Evolutionary conservation across 1,140 invertebrate species (phyloP).

Genomic region (Rhagoletis pomonella): DNA sequence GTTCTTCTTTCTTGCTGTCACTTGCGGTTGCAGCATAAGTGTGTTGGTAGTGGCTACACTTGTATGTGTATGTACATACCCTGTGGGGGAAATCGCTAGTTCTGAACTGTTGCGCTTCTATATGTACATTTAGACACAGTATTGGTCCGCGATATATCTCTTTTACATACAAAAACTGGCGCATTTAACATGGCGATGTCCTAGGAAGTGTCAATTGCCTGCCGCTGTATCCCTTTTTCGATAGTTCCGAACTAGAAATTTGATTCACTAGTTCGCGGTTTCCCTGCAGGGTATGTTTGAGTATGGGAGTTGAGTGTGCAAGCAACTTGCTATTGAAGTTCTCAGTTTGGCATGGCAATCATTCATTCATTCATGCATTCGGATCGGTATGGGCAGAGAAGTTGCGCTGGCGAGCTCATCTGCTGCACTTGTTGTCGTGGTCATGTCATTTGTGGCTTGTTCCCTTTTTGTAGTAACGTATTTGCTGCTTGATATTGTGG

Average conservation of each 20-base stretch:
- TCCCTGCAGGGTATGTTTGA: no score
- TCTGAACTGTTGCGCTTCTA: no score
- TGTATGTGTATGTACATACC: not conserved
- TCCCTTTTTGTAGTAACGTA: conserved; percentile 36
- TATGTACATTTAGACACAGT: no score
- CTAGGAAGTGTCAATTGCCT: no score
- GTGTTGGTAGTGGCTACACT: not conserved
- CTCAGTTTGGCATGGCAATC: not conserved
- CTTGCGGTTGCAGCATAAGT: not conserved
- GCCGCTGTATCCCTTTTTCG: no score
- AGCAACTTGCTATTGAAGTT: conserved; percentile 6
- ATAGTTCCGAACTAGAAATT: no score
- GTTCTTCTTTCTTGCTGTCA: not conserved
- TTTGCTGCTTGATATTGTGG: not conserved
- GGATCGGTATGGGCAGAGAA: not conserved
- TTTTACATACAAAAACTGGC: no score
- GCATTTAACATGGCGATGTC: no score
- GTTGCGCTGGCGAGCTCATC: not conserved
- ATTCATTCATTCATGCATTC: conserved; percentile 40
- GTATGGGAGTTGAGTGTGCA: not conserved
- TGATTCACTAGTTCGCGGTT: no score
- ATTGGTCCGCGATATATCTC: no score
- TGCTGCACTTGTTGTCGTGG: conserved; percentile 5
- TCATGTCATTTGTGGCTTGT: conserved; percentile 37
- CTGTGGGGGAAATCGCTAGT: no score